These are phyloP conservation scores for Tapirus indicus DNA, from an alignment of 2,797 vertebrate genomes.

Conservation along the genomic window DNA sequence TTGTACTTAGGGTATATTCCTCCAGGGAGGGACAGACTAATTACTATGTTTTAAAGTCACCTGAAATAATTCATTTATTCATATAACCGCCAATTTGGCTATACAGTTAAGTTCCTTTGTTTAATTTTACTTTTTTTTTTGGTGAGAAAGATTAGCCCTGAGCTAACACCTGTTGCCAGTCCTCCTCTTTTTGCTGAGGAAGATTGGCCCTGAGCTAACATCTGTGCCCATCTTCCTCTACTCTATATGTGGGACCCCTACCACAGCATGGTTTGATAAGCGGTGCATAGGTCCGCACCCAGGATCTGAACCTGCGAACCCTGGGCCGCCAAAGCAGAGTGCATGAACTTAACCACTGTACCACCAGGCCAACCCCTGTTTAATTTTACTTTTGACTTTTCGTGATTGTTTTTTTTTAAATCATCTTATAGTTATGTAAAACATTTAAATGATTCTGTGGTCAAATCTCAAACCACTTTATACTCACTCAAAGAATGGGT, in stretches of 20 bases:
- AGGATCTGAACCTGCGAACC: no score
- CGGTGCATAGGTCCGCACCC: no score
- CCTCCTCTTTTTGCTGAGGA: no score
- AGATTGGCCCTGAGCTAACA: no score
- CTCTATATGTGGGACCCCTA: no score
- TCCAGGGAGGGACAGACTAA: not conserved
- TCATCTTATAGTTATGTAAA: constrained; percentile 28
- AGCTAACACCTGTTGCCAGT: no score
- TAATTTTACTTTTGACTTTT: constrained; percentile 51
- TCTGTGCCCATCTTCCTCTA: no score
- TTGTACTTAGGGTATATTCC: not conserved
- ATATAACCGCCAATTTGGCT: not conserved
- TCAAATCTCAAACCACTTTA: constrained; percentile 3
- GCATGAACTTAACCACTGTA: no score
- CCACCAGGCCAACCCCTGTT: not conserved
- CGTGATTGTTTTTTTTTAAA: not conserved
- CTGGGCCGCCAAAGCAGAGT: no score
- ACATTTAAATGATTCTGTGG: not conserved
- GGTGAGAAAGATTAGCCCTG: no score
- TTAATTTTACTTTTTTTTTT: constrained; percentile 25
- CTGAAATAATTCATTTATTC: constrained; percentile 5
- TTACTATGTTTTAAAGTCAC: not conserved
- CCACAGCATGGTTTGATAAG: no score
- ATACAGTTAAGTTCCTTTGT: not conserved
- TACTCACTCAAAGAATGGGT: not conserved